Evolutionary conservation across 1,140 invertebrate species (phyloP).

Genomic region (Drosophila kanapiae): DNA sequence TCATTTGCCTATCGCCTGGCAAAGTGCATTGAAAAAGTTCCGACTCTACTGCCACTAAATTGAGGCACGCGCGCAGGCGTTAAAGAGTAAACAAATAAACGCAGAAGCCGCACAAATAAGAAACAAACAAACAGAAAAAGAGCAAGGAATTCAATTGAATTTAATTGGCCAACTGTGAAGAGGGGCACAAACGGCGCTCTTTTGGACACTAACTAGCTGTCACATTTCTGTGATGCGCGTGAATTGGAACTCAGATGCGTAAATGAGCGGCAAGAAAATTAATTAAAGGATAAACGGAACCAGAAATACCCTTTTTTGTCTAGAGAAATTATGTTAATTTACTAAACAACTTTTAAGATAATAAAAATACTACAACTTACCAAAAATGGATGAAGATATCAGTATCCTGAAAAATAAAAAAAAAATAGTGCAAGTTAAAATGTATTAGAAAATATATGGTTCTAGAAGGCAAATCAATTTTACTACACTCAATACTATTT

Average conservation of each 20-base stretch:
- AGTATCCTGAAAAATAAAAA: not conserved
- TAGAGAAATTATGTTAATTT: not conserved
- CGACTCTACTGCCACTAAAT: slow-evolving; percentile 62
- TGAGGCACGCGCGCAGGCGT: slow-evolving; percentile 82
- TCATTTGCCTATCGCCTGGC: slow-evolving; percentile 77
- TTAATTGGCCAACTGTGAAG: slow-evolving; percentile 68
- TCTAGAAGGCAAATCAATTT: not conserved
- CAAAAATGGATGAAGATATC: not conserved
- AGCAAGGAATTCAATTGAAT: slow-evolving; percentile 76
- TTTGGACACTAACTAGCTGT: slow-evolving; percentile 73
- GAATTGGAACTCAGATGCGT: slow-evolving; percentile 61
- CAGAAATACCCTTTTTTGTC: slow-evolving; percentile 5
- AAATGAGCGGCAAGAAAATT: slow-evolving; percentile 34
- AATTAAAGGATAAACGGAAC: not conserved
- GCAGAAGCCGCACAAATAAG: slow-evolving; percentile 43
- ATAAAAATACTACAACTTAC: not conserved
- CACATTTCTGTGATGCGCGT: slow-evolving; percentile 76
- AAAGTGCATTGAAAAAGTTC: slow-evolving; percentile 60
- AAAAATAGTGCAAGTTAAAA: not conserved
- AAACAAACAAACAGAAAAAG: slow-evolving; percentile 21
- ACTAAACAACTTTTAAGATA: not conserved
- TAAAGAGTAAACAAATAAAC: slow-evolving; percentile 55
- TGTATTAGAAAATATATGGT: not conserved
- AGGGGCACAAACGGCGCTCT: slow-evolving; percentile 10
- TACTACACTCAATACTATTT: too few species aligned